These are phyloP conservation scores for Neosilurus mollespiculum DNA, from an alignment of 2,797 vertebrate species.

Conservation along the genomic window DNA sequence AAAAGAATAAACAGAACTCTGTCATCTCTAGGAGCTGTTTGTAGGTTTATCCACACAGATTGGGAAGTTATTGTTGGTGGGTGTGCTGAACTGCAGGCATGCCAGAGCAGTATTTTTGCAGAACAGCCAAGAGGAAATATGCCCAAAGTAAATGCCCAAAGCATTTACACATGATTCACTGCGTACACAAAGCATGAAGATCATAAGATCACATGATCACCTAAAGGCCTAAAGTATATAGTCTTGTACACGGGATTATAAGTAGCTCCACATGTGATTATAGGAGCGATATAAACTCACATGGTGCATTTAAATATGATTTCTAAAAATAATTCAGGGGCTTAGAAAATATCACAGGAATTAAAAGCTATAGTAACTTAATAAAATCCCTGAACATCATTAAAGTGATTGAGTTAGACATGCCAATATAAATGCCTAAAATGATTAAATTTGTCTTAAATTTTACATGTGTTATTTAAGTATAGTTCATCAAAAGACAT, in stretches of 20 bases:
- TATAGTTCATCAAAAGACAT: too few species aligned
- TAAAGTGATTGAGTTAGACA: too few species aligned
- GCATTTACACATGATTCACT: constrained; percentile 21
- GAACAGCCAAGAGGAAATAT: constrained; percentile 26
- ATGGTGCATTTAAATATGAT: neutral
- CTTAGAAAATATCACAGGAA: too few species aligned
- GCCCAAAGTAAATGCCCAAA: neutral
- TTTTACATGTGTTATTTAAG: too few species aligned
- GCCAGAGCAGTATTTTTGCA: constrained; percentile 31
- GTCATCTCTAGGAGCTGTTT: constrained; percentile 53
- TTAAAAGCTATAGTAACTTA: too few species aligned
- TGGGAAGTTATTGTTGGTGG: constrained; percentile 36
- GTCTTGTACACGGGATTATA: too few species aligned
- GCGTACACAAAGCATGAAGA: constrained; percentile 6
- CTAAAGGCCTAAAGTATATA: neutral
- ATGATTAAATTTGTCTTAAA: too few species aligned
- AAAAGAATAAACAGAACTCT: constrained; percentile 28
- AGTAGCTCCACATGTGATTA: too few species aligned
- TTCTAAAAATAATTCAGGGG: too few species aligned
- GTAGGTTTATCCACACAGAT: constrained; percentile 53
- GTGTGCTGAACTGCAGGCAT: constrained; percentile 31
- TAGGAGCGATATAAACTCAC: neutral
- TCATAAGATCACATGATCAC: neutral
- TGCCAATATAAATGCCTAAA: too few species aligned
- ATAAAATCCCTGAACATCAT: too few species aligned